Percentiles rank a stretch among this genome's conserved stretches.
Evolutionary conservation across 2,113 vertebrate genomes (phyloP).

Genomic region (Pavo muticus): DNA sequence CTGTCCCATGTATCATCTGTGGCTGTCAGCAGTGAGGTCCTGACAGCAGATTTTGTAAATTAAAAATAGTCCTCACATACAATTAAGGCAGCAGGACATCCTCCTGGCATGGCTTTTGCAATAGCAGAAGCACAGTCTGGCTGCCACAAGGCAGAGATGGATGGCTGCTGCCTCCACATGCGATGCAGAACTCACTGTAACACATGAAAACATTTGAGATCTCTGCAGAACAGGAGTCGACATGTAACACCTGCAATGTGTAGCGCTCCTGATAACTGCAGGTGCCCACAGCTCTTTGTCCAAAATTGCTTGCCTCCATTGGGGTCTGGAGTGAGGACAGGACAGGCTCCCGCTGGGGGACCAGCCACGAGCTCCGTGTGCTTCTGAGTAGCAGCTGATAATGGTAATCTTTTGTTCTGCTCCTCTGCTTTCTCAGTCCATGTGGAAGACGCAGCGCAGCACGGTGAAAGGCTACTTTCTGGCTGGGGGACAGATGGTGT

Average conservation of each 20-base stretch:
- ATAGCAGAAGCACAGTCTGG: not conserved
- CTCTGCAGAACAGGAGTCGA: not conserved
- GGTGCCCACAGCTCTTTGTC: accelerated
- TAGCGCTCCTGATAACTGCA: not conserved
- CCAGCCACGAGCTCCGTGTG: accelerated
- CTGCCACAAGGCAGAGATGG: not conserved
- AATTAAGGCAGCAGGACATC: not conserved
- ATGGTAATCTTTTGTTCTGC: not conserved
- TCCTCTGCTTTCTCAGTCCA: constrained; percentile 84
- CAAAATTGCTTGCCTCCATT: not conserved
- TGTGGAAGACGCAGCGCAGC: constrained; percentile 92
- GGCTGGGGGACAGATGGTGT: constrained; percentile 93
- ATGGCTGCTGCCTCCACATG: accelerated
- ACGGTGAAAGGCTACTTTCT: constrained; percentile 96
- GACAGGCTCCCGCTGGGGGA: not conserved
- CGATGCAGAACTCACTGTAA: accelerated
- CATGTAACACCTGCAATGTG: accelerated
- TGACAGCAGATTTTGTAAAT: not conserved
- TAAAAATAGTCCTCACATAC: not conserved
- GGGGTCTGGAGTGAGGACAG: not conserved
- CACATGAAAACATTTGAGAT: not conserved
- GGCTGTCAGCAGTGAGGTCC: not conserved
- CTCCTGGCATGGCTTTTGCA: not conserved
- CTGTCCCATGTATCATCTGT: constrained; percentile 29
- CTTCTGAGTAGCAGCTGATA: not conserved